A percentile compares a stretch with the other conserved stretches of the same genome.
Conservation (phyloP, 2,888 invertebrate genomes). For the Mactromeris polynyma region DNA sequence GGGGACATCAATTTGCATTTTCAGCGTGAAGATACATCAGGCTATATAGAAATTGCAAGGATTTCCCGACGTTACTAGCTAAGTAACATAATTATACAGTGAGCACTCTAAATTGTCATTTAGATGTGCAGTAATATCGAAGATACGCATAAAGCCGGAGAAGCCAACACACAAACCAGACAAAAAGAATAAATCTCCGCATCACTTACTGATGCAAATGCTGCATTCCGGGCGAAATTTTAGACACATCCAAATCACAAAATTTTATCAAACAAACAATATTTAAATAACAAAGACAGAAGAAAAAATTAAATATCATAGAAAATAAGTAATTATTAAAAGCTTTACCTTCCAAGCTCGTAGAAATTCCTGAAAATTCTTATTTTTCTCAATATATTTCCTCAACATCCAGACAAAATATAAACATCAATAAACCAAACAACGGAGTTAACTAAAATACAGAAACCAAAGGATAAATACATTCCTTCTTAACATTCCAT, state of each 20-base stretch:
- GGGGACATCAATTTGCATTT: constrained; percentile 7
- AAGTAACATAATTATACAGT: not conserved
- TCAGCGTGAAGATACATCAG: not conserved
- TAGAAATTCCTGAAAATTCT: not conserved
- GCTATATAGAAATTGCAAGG: not conserved
- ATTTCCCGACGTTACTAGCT: not conserved
- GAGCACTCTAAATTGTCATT: not conserved
- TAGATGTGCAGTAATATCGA: not conserved
- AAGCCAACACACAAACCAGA: not conserved
- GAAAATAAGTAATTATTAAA: not conserved
- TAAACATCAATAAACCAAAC: not conserved
- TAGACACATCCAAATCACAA: not conserved
- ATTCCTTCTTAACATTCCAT: constrained; percentile 3
- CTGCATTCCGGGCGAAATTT: not conserved
- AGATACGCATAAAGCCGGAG: not conserved
- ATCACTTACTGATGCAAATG: not conserved
- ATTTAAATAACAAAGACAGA: not conserved
- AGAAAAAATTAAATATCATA: not conserved
- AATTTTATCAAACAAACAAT: not conserved
- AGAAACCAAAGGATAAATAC: not conserved
- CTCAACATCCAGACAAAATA: constrained; percentile 14
- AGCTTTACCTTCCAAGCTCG: not conserved
- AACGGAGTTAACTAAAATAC: not conserved
- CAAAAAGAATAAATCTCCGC: not conserved
- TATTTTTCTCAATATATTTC: not conserved